Base-by-base conservation (phyloP, 1,140 invertebrate genomes). In the Nymphalis io region DNA sequence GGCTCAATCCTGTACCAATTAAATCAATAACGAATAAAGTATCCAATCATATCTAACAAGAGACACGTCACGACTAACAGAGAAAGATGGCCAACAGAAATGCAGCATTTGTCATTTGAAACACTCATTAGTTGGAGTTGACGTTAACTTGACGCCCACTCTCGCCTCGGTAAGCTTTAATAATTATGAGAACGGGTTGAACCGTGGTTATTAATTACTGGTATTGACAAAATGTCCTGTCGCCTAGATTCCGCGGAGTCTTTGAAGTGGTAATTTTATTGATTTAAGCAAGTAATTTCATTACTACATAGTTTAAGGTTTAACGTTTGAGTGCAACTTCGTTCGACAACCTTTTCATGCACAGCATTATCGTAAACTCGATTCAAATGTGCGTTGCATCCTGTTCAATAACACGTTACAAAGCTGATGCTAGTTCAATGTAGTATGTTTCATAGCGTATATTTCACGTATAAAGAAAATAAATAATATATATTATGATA, bases 101-200 rank as follows among this genome's bases (percentile, higher is more conserved):
- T 80, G 73, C 79, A 85, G 81, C 84, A 90, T 89, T 91, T 89
- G 85, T 91, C 85, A 88, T 87, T 79, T 78, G 71, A 77, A 87
- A 80, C 79, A 81, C 80, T 89, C 87, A 89, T 91, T 91, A 86
- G 89, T 89, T 79, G 76, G 75, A 84, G 80, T 78, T 87, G 85
- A 89, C 87, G 85, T 85, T 87, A 88, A 89, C 85, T 89, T 87
- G 86, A 90, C 83, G 76, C 82, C 76, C 75, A 81, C 83, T 82
- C 76, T 81, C 77, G 78, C 57, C 72, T 86, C 76, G 68, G 79
- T 84, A 84, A 88, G 85, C 84, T 87, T 86, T 85, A 83, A 89
- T 88, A 88, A 90, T 90, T 88, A 86, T 85, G 87, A 83, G 83
- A 84, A 86, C 76, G 78, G 69, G 67, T 74, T 66, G 60, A 83